Evolutionary conservation across 1,140 invertebrate genomes (phyloP).

Genomic region (Goniozus legneri): DNA sequence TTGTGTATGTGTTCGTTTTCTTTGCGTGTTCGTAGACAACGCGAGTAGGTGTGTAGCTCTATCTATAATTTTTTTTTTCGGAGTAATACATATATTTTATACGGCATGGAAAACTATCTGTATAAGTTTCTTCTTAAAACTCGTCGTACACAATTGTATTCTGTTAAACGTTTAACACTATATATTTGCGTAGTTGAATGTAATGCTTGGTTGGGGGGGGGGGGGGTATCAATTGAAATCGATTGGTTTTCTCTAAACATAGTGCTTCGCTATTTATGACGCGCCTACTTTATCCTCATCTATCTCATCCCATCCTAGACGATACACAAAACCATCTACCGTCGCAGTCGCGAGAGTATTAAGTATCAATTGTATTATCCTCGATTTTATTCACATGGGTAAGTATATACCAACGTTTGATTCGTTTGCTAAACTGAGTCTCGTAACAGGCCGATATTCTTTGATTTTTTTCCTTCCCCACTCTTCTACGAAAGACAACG

Average conservation of each 20-base stretch:
- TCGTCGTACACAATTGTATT: constrained; percentile 41
- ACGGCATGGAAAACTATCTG: constrained; percentile 47
- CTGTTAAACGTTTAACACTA: constrained; percentile 52
- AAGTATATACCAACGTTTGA: too few relatives aligned
- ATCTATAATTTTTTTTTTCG: constrained; percentile 14
- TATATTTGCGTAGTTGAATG: constrained; percentile 38
- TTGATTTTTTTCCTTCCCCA: too few relatives aligned
- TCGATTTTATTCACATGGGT: too few relatives aligned
- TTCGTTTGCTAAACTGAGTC: too few relatives aligned
- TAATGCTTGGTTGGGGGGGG: constrained; percentile 23
- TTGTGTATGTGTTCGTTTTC: constrained; percentile 21
- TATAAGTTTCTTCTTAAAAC: constrained; percentile 43
- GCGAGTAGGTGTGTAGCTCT: constrained; percentile 1
- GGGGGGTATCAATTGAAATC: constrained; percentile 16
- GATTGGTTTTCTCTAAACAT: constrained; percentile 6
- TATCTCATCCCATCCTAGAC: constrained; percentile 13
- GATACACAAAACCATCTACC: too few relatives aligned
- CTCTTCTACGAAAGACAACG: too few relatives aligned
- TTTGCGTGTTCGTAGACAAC: not conserved
- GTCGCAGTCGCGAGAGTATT: too few relatives aligned
- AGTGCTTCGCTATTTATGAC: not conserved
- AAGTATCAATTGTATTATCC: too few relatives aligned
- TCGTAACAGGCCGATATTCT: too few relatives aligned
- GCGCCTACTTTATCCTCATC: constrained; percentile 15
- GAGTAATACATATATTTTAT: constrained; percentile 46